Evolutionary conservation across 2,113 vertebrate species (phyloP).

Genomic region (Aleadryas rufinucha): DNA sequence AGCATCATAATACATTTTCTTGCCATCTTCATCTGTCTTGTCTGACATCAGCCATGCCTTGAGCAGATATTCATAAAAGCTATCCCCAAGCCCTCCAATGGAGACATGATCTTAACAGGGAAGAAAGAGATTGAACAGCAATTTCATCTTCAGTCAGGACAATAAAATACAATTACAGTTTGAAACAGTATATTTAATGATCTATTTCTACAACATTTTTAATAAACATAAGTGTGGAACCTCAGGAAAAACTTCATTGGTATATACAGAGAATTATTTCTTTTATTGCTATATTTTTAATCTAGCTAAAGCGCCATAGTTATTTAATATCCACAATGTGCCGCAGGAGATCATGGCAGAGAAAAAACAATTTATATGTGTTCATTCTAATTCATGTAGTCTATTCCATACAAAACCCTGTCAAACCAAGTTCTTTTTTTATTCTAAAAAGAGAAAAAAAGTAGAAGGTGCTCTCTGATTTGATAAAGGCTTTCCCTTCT

Average conservation of each 20-base stretch:
- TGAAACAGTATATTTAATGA: not conserved
- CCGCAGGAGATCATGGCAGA: not conserved
- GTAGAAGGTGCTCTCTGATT: not conserved
- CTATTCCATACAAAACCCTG: not conserved
- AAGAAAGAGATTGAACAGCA: conserved; percentile 44
- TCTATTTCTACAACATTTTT: not conserved
- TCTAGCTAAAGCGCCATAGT: not conserved
- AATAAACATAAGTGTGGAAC: not conserved
- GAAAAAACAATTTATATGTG: not conserved
- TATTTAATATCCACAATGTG: not conserved
- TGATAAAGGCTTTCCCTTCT: not conserved
- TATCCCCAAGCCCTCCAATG: conserved; percentile 93
- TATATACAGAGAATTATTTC: not conserved
- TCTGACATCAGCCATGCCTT: conserved; percentile 98
- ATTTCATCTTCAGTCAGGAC: conserved; percentile 35
- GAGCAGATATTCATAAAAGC: conserved; percentile 98
- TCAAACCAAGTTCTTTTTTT: not conserved
- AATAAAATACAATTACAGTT: conserved; percentile 32
- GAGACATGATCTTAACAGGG: conserved; percentile 90
- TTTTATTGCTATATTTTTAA: not conserved
- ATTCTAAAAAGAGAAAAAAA: not conserved
- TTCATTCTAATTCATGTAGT: not conserved
- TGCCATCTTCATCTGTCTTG: conserved; percentile 91
- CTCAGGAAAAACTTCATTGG: not conserved
- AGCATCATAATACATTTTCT: conserved; percentile 94